Base-by-base conservation (phyloP, 2,888 invertebrate species). In the Drosophila algonquin region DNA sequence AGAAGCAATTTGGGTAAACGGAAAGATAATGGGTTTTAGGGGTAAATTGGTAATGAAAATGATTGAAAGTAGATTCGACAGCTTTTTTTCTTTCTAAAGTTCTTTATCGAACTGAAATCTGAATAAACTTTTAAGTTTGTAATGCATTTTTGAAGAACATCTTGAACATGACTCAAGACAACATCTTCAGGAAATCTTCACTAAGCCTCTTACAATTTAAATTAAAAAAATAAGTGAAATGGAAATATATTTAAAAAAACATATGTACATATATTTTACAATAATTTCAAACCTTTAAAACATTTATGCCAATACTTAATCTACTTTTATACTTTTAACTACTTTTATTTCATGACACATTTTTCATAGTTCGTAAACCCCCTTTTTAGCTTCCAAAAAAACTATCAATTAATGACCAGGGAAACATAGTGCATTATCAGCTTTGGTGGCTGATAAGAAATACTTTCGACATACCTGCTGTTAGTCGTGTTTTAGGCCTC, bases 351-450 rank as follows among this genome's bases (percentile, higher is more conserved):
- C n/a, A 10, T 54, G 50, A 63, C 50, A 50, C 30, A 63, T 50
- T 55, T 30, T 1, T 5, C 10, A 6, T 44, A 18, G 35, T 40
- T 10, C 35, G 32, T 51, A 27, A n/a, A 48, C 14, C 27, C 9
- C 14, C 40, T 14, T 21, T 32, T 35, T 21, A 12, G 10, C 9
- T 30, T 27, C 27, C 24, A 10, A 30, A 18, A 50, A 56, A 27
- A 35, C 21, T 18, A 67, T 67, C 65, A 68, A 68, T 68, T 67
- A 67, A 18, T 67, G 63, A 24, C 63, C 67, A 45, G 55, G 44
- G 44, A 32, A 44, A 65, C 67, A 44, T 44, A 44, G 9, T 56
- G 50, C 45, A 64, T 67, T 67, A 67, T 67, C 65, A 56, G 65
- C 55, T 55, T 55, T 50, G 30, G 8, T 55, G 24, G 24, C 30